A percentile compares a stretch with the other conserved stretches of the same genome.
phyloP scores from a whole-genome alignment of 35 echinoderm and acorn worm genomes.

The Strongylocentrotus purpuratus region DNA sequence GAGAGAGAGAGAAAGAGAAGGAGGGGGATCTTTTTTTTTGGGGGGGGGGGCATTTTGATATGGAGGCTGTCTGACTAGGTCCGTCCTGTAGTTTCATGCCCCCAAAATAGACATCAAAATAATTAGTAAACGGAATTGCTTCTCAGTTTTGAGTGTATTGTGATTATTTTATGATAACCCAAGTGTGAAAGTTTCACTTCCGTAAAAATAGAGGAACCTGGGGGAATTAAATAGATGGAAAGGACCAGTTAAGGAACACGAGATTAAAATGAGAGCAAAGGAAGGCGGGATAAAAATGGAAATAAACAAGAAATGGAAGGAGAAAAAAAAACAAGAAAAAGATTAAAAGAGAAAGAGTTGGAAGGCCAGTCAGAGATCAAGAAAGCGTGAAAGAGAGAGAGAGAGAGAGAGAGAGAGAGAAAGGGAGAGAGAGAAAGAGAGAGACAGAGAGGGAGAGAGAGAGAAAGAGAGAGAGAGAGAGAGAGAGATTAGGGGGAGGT shows the following conservation, averaged over 20 bases:
- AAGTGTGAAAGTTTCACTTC: too few relatives aligned
- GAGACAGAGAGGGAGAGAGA: too few relatives aligned
- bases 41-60: too few relatives aligned
- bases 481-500: too few relatives aligned
- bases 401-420: not conserved
- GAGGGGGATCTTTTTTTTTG: too few relatives aligned
- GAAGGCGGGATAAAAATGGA: not conserved
- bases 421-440: not conserved
- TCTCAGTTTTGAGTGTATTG: too few relatives aligned
- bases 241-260: not conserved
- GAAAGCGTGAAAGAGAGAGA: not conserved
- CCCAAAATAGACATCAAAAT: not conserved
- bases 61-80: too few relatives aligned
- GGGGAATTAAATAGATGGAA: not conserved
- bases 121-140: too few relatives aligned
- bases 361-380: not conserved
- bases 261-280: not conserved
- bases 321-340: not conserved
- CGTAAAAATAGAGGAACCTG: not conserved
- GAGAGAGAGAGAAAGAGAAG: too few relatives aligned
- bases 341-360: not conserved
- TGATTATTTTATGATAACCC: too few relatives aligned
- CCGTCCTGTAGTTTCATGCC: too few relatives aligned
- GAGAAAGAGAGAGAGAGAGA: too few relatives aligned
- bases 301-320: not conserved